Percentiles rank a stretch among this genome's conserved stretches.
Evolutionary conservation across 2,113 vertebrate species (phyloP).

Genomic region (Indicator indicator): DNA sequence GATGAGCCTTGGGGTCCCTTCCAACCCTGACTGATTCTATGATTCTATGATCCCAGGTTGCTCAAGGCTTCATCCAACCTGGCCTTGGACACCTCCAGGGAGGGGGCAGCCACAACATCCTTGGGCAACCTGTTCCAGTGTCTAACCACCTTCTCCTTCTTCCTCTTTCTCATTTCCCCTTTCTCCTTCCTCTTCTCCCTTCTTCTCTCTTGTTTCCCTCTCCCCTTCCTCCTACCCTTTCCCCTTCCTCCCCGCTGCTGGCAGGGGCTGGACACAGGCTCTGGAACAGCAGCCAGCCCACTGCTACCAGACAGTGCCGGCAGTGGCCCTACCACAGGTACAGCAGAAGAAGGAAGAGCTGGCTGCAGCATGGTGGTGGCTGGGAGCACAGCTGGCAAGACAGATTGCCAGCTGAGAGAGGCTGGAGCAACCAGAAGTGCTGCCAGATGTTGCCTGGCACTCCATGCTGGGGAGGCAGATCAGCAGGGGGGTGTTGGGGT

Average conservation of each 20-base stretch:
- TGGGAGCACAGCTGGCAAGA: constrained; percentile 60
- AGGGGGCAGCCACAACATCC: too few species aligned
- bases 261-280: constrained; percentile 65
- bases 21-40: too few species aligned
- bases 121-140: too few species aligned
- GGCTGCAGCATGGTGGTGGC: constrained; percentile 74
- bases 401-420: not conserved
- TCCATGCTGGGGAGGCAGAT: not conserved
- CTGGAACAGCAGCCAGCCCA: constrained; percentile 74
- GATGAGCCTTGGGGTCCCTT: too few species aligned
- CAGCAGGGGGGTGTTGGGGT: rapidly evolving
- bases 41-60: too few species aligned
- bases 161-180: not conserved
- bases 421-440: not conserved
- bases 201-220: too few species aligned
- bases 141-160: too few species aligned
- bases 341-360: constrained; percentile 73
- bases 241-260: not conserved
- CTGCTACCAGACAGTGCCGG: constrained; percentile 71
- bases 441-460: not conserved
- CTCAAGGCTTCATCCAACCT: too few species aligned
- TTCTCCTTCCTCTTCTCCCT: too few species aligned
- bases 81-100: too few species aligned
- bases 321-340: constrained; percentile 59
- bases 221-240: not conserved